Base-by-base conservation (phyloP, 2,888 invertebrate species). In the Hemicrepidius hirtus region DNA sequence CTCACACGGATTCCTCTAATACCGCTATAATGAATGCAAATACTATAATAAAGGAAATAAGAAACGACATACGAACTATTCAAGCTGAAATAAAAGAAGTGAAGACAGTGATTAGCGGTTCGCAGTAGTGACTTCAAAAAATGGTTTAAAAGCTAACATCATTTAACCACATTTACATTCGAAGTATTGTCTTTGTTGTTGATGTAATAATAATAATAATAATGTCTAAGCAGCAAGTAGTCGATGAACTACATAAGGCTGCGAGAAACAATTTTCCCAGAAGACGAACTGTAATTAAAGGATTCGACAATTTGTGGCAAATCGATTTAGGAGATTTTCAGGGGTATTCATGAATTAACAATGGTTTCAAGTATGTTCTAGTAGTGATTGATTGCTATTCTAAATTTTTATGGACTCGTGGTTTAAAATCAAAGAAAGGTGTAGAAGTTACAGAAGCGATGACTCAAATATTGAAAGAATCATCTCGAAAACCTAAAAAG, bases 301-400 rank as follows among this genome's bases (percentile, higher is more conserved):
- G 82, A 50, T 76, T 86, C 6, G 82, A 86, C 79, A 85, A 87
- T 75, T 78, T 85, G 13, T 86, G 84, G 86, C 87, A 87, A 81
- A 83, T 83, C n/a, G 86, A 87, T 81, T 70, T 75, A 9, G 71
- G 57, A 0, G 71, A 75, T 32, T 83, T 84, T 20, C 85, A 86
- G 80, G 64, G 74, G 18, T 83, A 81, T 80, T 59, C 82, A 10
- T 71, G 68, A 41, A 71, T 79, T 21, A 86, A 85, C 74, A 82
- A 80, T 13, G 80, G 80, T 3, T 81, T 76, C 68, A 80, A 80
- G 68, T 85, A 81, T 68, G 74, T 86, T 41, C 75, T 86, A 66
- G 81, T 82, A n/a, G 78, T 84, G 13, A 86, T 85, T 46, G 84
- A 86, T 78, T 76, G 78, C 28, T 85, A 85, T 78, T 85, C 84